Base-by-base conservation (phyloP, 2,888 invertebrate species). In the Harmothoe impar region DNA sequence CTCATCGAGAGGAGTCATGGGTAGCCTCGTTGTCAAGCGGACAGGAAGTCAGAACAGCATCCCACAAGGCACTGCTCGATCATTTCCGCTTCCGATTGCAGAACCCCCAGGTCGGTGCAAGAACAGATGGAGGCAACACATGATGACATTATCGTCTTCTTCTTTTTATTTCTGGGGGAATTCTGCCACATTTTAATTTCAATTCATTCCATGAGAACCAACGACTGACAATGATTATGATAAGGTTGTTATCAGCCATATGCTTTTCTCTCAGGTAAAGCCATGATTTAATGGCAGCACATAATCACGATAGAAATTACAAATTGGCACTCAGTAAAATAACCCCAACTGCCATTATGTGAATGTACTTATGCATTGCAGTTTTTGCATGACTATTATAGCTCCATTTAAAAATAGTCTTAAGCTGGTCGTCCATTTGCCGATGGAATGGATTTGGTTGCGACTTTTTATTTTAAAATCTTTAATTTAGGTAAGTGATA, bases 31-130 rank as follows among this genome's bases (percentile, higher is more conserved):
- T 81, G n/a, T 81, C 35, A 25, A 81, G 35, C 43, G 23, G 25
- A 43, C 35, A 17, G 81, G 81, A 43, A 81, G 81, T 29, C 81
- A 81, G 43, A 15, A 35, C n/a, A 43, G 23, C 81, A 1, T 35
- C 81, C 81, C 81, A 43, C 35, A 20, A 35, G 81, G 35, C 77
- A 23, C 81, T n/a, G 10, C 81, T 81, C 81, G n/a, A 81, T 81
- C 81, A 81, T 43, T 81, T 81, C 81, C 81, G 35, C 3, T 17
- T 81, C 43, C 35, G 43, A n/a, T n/a, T 15, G 77, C 31, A 31
- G 17, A 31, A 31, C 15, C 31, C 17, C 25, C 20, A 77, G 5
- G 5, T 77, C 25, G 77, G 43, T 7, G 10, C 43, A 3, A 23
- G 81, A 12, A 81, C 25, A 35, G 33, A 81, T 81, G 33, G 20